phyloP scores from a whole-genome alignment of 2,113 vertebrate genomes.

The Tupaia chinensis region DNA sequence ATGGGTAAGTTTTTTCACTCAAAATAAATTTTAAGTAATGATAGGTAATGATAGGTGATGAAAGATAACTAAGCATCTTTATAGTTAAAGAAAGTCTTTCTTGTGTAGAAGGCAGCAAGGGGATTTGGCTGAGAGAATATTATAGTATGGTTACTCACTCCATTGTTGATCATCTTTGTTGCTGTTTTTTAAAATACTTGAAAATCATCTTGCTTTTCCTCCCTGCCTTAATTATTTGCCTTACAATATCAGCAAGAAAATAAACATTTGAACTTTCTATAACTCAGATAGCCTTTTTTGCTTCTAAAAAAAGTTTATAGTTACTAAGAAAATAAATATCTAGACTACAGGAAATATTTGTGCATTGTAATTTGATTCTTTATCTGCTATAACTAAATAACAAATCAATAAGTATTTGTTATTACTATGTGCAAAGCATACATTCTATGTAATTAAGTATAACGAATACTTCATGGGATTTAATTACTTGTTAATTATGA shows the following conservation, averaged over 20 bases:
- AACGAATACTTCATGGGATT: neutral
- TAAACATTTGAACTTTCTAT: neutral
- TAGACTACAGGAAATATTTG: neutral
- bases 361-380: slow-evolving; percentile 39
- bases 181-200: neutral
- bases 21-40: slow-evolving; percentile 46
- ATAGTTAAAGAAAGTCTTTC: neutral
- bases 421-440: neutral
- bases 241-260: neutral
- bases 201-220: slow-evolving; percentile 19
- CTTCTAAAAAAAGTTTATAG: neutral
- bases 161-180: neutral
- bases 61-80: neutral
- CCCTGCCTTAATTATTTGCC: neutral
- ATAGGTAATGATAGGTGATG: neutral
- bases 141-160: neutral
- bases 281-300: neutral
- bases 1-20: slow-evolving; percentile 20
- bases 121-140: neutral
- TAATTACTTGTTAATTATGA: slow-evolving; percentile 28
- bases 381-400: neutral
- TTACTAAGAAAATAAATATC: slow-evolving; percentile 8
- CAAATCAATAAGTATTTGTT: neutral
- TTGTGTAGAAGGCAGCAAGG: neutral
- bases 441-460: neutral